Conservation (phyloP, 2,113 vertebrate species). For the Bucco capensis region DNA sequence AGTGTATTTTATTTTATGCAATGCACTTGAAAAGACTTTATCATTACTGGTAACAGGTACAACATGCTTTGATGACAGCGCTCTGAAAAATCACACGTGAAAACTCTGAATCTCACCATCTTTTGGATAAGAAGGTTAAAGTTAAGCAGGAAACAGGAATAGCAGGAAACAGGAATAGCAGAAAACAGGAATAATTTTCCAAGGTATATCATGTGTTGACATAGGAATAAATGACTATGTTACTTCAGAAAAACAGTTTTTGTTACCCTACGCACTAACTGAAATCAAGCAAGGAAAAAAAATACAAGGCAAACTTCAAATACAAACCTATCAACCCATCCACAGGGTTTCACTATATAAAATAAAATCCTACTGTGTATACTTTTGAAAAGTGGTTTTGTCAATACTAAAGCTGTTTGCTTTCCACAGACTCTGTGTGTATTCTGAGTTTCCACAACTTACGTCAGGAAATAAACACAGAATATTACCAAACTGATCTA, state of each 20-base stretch:
- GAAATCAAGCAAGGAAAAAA: background rate
- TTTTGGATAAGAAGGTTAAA: background rate
- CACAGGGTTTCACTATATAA: background rate
- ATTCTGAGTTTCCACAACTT: background rate
- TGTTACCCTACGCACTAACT: accelerated
- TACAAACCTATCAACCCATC: background rate
- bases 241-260: background rate
- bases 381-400: background rate
- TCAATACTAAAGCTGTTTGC: background rate
- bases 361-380: background rate
- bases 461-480: background rate
- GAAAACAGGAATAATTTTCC: background rate
- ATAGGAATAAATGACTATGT: background rate
- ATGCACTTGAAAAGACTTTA: background rate
- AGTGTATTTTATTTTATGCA: background rate
- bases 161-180: background rate
- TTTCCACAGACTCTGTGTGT: background rate
- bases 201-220: background rate
- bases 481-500: background rate
- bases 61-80: background rate
- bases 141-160: background rate
- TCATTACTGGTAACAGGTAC: background rate
- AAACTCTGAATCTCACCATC: background rate
- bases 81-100: background rate
- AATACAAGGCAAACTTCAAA: background rate